A percentile compares a stretch with the other conserved stretches of the same genome.
Evolutionary conservation across 2,888 invertebrate genomes (phyloP).

Genomic region (Heliconius aoede): DNA sequence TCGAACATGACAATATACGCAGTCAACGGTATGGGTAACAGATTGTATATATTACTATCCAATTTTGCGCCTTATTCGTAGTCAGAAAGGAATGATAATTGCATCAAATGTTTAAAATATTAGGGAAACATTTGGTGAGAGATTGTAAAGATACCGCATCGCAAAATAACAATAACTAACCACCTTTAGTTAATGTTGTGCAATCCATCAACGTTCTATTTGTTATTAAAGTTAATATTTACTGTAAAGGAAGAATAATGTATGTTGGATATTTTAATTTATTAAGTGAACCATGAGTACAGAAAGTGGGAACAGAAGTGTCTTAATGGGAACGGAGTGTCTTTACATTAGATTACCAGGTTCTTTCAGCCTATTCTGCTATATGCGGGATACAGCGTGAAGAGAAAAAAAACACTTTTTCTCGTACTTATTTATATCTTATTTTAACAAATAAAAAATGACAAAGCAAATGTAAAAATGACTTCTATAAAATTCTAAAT

Average conservation of each 20-base stretch:
- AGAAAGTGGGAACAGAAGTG: too few relatives aligned
- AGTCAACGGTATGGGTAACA: neutral
- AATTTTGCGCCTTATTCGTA: neutral
- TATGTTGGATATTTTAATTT: neutral
- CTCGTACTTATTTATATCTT: too few relatives aligned
- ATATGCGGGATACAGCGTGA: too few relatives aligned
- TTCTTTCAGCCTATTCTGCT: too few relatives aligned
- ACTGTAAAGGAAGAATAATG: neutral
- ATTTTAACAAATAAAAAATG: too few relatives aligned
- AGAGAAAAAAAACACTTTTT: too few relatives aligned
- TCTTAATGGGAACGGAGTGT: too few relatives aligned
- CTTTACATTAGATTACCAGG: too few relatives aligned
- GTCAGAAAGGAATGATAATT: constrained; percentile 1
- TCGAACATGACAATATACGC: constrained; percentile 44
- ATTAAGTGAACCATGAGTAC: too few relatives aligned
- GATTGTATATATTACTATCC: constrained; percentile 2
- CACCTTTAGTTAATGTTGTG: constrained; percentile 41
- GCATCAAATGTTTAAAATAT: neutral
- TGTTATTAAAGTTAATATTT: neutral
- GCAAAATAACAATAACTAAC: constrained; percentile 40
- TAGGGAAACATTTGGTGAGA: constrained; percentile 18
- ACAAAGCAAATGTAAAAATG: too few relatives aligned
- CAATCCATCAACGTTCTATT: constrained; percentile 35
- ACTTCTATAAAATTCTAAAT: too few relatives aligned
- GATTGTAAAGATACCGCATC: constrained; percentile 32